Conservation (phyloP, 2,888 invertebrate species). For the Poecilobothrus nobilitatus region DNA sequence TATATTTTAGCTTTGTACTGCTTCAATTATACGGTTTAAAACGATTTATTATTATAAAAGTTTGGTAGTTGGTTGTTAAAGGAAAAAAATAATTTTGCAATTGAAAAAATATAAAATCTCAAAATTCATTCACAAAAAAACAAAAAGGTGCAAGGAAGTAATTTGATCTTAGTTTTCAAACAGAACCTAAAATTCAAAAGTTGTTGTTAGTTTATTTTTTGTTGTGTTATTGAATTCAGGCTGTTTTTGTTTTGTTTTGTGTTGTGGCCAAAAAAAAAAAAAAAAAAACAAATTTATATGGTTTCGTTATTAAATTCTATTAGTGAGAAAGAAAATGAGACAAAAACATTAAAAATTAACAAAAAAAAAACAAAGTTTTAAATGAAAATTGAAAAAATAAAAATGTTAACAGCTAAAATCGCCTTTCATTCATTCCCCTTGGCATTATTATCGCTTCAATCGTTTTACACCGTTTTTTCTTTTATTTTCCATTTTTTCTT, state of each 20-base stretch:
- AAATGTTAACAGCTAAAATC: background rate
- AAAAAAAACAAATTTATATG: background rate
- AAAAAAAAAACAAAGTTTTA: background rate
- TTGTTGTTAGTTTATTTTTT: too few species aligned
- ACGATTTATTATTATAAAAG: too few species aligned
- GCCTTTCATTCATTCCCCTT: constrained; percentile 3
- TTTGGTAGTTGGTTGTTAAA: too few species aligned
- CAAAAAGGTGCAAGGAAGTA: background rate
- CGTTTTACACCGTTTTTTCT: background rate
- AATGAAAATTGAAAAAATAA: background rate
- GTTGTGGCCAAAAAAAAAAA: too few species aligned
- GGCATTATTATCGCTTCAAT: constrained; percentile 3
- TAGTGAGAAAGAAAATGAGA: too few species aligned
- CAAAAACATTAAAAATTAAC: too few species aligned
- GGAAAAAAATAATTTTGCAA: background rate
- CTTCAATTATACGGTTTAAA: too few species aligned
- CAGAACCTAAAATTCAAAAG: background rate
- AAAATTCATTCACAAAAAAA: background rate
- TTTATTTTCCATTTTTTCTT: background rate
- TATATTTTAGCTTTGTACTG: too few species aligned
- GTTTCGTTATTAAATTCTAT: background rate
- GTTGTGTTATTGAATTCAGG: too few species aligned
- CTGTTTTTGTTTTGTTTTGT: too few species aligned
- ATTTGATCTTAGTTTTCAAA: background rate
- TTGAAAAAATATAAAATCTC: background rate